A percentile compares a stretch with the other conserved stretches of the same genome.
Evolutionary conservation across 2,113 vertebrate species (phyloP).

Genomic region (Gambusia holbrooki): DNA sequence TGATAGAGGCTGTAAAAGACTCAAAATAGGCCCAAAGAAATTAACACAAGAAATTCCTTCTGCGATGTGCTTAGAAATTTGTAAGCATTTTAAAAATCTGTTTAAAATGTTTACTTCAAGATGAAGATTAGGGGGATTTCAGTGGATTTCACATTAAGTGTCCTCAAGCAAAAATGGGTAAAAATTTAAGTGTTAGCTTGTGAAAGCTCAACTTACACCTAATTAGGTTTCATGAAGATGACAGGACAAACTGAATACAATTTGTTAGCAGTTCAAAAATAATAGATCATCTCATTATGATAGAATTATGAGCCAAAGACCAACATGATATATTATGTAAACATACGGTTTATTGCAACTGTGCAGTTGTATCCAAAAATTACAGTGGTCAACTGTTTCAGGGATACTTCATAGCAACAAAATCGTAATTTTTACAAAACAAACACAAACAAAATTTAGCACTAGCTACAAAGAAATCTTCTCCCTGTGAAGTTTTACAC

Average conservation of each 20-base stretch:
- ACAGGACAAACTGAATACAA: not conserved
- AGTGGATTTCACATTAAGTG: not conserved
- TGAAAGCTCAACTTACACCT: not conserved
- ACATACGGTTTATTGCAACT: conserved; percentile 86
- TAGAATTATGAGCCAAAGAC: conserved; percentile 17
- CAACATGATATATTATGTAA: conserved; percentile 72
- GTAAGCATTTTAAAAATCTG: not conserved
- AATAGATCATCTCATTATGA: not conserved
- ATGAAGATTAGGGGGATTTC: no score
- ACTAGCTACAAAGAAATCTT: conserved; percentile 63
- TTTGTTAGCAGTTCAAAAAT: not conserved
- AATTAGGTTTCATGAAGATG: not conserved
- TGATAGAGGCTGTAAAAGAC: not conserved
- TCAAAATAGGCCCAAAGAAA: not conserved
- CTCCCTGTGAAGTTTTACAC: conserved; percentile 76
- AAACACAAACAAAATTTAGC: conserved; percentile 47
- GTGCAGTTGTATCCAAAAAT: conserved; percentile 84
- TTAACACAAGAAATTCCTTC: not conserved
- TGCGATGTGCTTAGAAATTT: not conserved
- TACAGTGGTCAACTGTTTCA: conserved; percentile 62
- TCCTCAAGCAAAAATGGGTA: not conserved
- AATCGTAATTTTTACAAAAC: conserved; percentile 71
- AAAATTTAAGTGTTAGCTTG: not conserved
- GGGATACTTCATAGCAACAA: conserved; percentile 81
- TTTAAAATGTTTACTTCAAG: not conserved